phyloP scores from a whole-genome alignment of 2,113 vertebrate species.

The Dicrurus megarhynchus region DNA sequence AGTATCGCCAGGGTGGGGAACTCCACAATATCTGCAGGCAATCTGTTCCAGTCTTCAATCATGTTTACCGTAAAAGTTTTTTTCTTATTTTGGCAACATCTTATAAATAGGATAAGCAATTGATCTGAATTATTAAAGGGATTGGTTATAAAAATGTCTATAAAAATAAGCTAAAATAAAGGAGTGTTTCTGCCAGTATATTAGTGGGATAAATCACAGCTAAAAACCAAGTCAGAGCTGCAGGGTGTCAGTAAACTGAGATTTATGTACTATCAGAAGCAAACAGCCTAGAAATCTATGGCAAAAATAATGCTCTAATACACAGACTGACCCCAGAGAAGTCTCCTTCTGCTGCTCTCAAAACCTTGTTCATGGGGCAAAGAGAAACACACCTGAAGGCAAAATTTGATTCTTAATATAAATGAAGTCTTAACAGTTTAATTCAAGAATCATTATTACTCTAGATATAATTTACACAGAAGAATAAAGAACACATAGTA shows the following conservation, averaged over 20 bases:
- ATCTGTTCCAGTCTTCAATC: not conserved
- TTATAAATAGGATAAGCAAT: conserved; percentile 11
- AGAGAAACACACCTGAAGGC: not conserved
- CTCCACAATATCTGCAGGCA: not conserved
- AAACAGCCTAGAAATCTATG: conserved; percentile 32
- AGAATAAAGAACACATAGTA: not conserved
- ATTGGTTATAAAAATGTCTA: conserved; percentile 31
- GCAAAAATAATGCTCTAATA: conserved; percentile 19
- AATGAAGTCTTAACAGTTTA: not conserved
- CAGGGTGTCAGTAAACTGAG: conserved; percentile 20
- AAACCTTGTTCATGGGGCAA: not conserved
- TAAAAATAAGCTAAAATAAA: conserved; percentile 32
- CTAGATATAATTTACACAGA: not conserved
- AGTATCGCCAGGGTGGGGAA: not conserved
- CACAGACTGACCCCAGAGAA: not conserved
- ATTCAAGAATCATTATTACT: not conserved
- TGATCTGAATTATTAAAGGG: conserved; percentile 58
- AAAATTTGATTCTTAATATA: not conserved
- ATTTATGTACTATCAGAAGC: conserved; percentile 27
- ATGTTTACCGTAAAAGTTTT: not conserved
- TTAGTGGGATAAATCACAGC: conserved; percentile 52
- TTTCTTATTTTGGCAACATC: not conserved
- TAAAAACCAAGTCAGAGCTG: conserved; percentile 25
- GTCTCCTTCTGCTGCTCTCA: not conserved
- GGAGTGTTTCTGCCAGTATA: conserved; percentile 12